A percentile compares a stretch with the other conserved stretches of the same genome.
Evolutionary conservation across 23 tunicate species (phyloP).

Genomic region (Styela clava): DNA sequence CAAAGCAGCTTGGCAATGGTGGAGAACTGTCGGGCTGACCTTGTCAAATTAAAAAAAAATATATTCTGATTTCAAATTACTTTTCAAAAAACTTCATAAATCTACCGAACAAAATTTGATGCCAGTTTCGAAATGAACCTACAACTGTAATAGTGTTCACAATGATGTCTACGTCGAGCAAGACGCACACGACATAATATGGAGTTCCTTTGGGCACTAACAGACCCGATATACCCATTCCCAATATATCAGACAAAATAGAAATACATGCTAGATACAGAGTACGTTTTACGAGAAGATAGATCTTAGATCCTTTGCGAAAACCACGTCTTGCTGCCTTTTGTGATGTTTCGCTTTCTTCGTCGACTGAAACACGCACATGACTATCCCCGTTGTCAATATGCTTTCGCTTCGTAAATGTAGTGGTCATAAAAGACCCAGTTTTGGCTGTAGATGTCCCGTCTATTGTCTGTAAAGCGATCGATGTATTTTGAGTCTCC

Average conservation of each 20-base stretch:
- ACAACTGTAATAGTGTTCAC: not conserved
- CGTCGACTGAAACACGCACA: not conserved
- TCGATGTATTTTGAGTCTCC: not conserved
- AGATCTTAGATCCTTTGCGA: not conserved
- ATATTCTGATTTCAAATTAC: too few relatives aligned
- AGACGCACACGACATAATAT: not conserved
- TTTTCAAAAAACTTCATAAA: not conserved
- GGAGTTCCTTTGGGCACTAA: not conserved
- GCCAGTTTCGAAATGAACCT: constrained; percentile 7
- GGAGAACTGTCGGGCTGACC: too few relatives aligned
- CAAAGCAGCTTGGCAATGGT: too few relatives aligned
- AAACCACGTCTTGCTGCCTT: not conserved
- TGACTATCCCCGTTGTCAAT: not conserved
- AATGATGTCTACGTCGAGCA: not conserved
- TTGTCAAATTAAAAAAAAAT: too few relatives aligned
- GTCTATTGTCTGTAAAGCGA: not conserved
- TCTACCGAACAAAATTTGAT: not conserved
- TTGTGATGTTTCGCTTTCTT: not conserved
- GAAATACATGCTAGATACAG: constrained; percentile 11
- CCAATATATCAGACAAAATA: constrained; percentile 9
- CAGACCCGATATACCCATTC: constrained; percentile 5
- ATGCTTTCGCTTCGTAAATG: not conserved
- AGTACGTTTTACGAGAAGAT: not conserved
- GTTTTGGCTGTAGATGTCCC: not conserved
- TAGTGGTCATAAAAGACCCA: not conserved